phyloP scores from a whole-genome alignment of 2,888 invertebrate genomes.

The Oxytorus armatus region DNA sequence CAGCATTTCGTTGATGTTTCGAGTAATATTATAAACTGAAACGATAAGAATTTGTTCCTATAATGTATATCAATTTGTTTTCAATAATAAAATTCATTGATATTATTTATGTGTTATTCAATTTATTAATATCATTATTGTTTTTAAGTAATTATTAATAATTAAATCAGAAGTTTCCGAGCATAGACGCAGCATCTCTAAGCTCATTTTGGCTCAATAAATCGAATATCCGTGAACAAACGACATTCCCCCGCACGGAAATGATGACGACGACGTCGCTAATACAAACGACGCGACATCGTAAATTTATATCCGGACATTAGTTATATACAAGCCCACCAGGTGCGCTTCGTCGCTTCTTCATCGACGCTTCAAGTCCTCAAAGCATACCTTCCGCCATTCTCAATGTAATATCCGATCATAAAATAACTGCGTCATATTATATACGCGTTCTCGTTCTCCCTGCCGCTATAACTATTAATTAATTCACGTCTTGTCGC shows the following conservation, averaged over 20 bases:
- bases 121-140: no score
- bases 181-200: neutral
- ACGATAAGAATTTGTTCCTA: no score
- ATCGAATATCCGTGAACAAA: slow-evolving; percentile 42
- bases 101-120: no score
- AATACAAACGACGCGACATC: slow-evolving; percentile 32
- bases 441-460: neutral
- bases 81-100: neutral
- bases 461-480: slow-evolving; percentile 31
- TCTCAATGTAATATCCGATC: slow-evolving; percentile 54
- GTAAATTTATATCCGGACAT: slow-evolving; percentile 51
- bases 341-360: slow-evolving; percentile 13
- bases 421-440: slow-evolving; percentile 39
- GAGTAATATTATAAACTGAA: no score
- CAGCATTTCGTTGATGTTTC: slow-evolving; percentile 28
- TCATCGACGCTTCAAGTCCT: slow-evolving; percentile 16
- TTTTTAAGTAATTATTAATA: no score
- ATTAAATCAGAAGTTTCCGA: no score
- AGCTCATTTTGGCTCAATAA: slow-evolving; percentile 7
- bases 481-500: slow-evolving; percentile 33
- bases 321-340: neutral
- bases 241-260: neutral
- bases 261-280: slow-evolving; percentile 11
- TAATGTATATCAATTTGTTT: no score
- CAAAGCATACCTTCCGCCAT: slow-evolving; percentile 11